Evolutionary conservation across 2,797 vertebrate genomes (phyloP).

Genomic region (Epinephelus malabaricus): DNA sequence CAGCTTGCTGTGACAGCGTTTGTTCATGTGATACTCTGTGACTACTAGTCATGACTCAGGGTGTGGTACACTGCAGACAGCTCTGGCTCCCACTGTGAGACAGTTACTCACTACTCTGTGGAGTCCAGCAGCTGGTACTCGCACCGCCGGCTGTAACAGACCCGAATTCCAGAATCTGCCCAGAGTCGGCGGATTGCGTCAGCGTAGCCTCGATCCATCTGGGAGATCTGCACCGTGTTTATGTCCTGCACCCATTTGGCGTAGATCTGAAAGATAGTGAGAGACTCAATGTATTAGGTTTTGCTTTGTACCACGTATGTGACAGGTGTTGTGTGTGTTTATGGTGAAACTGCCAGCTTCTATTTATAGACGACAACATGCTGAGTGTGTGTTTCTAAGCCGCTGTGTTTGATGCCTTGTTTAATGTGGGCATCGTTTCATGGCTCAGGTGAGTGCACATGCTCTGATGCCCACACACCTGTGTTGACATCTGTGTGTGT

Average conservation of each 20-base stretch:
- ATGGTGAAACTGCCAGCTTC: not conserved
- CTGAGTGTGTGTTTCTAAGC: conserved; percentile 1
- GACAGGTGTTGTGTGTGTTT: not conserved
- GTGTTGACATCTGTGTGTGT: not conserved
- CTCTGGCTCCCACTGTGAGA: not conserved
- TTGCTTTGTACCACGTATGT: not conserved
- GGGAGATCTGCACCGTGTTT: conserved; percentile 76
- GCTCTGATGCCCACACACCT: not conserved
- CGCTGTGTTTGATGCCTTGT: conserved; percentile 13
- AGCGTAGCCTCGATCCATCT: conserved; percentile 76
- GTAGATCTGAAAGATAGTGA: conserved; percentile 69
- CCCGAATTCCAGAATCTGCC: conserved; percentile 81
- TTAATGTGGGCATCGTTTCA: conserved; percentile 7
- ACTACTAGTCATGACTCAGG: not conserved
- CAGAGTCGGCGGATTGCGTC: conserved; percentile 84
- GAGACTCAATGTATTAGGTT: not conserved
- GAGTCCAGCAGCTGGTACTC: conserved; percentile 90
- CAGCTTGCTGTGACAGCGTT: not conserved
- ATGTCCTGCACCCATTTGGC: conserved; percentile 78
- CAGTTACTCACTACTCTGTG: conserved; percentile 87
- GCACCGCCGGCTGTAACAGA: conserved; percentile 86
- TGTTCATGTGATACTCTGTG: conserved; percentile 7
- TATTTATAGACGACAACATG: conserved; percentile 7
- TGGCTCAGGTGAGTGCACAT: not conserved
- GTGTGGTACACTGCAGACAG: not conserved